Percentiles rank a stretch among this genome's conserved stretches.
These are phyloP conservation scores for Tribolium castaneum DNA, from an alignment of 1,140 invertebrate genomes.

Conservation along the genomic window DNA sequence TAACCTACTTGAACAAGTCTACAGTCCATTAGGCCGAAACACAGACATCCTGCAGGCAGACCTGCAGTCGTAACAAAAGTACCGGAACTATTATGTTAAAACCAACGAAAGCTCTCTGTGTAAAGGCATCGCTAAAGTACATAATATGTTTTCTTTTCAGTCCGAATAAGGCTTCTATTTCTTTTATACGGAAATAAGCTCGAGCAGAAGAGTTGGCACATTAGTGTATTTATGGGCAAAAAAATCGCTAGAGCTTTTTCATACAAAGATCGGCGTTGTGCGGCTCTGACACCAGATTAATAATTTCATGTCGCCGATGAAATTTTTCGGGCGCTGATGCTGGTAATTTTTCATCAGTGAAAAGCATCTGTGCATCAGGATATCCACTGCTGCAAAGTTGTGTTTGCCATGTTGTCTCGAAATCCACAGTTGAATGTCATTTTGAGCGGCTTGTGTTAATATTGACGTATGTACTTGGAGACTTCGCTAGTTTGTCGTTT, in stretches of 20 bases:
- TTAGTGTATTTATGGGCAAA: slow-evolving; percentile 16
- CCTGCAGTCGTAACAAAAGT: slow-evolving; percentile 41
- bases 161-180: slow-evolving; percentile 30
- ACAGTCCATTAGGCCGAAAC: slow-evolving; percentile 40
- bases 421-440: slow-evolving; percentile 53
- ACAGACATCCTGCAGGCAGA: slow-evolving; percentile 37
- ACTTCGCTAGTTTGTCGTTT: slow-evolving; percentile 45
- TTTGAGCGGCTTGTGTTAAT: slow-evolving; percentile 56
- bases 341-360: slow-evolving; percentile 15
- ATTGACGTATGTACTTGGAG: slow-evolving; percentile 56
- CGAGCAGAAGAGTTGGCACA: slow-evolving; percentile 34
- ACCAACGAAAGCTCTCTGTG: slow-evolving; percentile 39
- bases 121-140: slow-evolving; percentile 28
- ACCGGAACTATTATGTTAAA: slow-evolving; percentile 40
- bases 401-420: slow-evolving; percentile 35
- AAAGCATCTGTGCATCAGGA: slow-evolving; percentile 21
- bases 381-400: slow-evolving; percentile 18
- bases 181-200: slow-evolving; percentile 24
- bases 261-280: slow-evolving; percentile 2
- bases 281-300: slow-evolving; percentile 9
- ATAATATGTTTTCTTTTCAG: slow-evolving; percentile 41
- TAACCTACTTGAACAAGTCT: slow-evolving; percentile 41
- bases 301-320: slow-evolving; percentile 27
- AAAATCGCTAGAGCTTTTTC: not conserved
- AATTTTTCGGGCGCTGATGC: slow-evolving; percentile 16